Evolutionary conservation across 2,113 vertebrate genomes (phyloP).

Genomic region (Chamaetylas fuelleborni): DNA sequence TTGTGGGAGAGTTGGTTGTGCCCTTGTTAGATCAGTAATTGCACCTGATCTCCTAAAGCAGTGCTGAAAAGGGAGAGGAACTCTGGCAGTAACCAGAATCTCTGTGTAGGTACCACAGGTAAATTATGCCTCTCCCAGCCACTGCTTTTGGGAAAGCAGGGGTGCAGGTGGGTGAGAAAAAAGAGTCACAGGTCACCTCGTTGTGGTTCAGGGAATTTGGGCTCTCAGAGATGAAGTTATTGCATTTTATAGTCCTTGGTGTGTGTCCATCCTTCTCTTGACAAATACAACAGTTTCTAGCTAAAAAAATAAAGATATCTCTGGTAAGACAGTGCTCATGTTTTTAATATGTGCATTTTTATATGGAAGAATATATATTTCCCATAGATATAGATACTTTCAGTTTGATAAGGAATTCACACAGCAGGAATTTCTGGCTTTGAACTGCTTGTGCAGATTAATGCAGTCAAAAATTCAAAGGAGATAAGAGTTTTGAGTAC

Average conservation of each 20-base stretch:
- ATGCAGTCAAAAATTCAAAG: background rate
- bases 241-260: background rate
- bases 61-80: background rate
- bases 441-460: background rate
- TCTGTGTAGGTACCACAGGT: background rate
- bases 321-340: fast-evolving
- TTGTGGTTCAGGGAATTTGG: background rate
- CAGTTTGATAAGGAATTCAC: background rate
- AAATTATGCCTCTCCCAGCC: background rate
- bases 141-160: background rate
- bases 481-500: background rate
- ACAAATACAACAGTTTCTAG: background rate
- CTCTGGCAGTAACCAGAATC: background rate
- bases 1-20: background rate
- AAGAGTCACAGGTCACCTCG: fast-evolving
- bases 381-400: background rate
- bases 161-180: background rate
- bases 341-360: background rate
- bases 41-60: background rate
- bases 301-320: background rate
- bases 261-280: background rate
- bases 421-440: background rate
- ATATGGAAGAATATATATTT: background rate
- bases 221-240: background rate
- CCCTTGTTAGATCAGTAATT: background rate